These are phyloP conservation scores for Channa striata DNA, from an alignment of 2,797 vertebrate species.

Conservation along the genomic window DNA sequence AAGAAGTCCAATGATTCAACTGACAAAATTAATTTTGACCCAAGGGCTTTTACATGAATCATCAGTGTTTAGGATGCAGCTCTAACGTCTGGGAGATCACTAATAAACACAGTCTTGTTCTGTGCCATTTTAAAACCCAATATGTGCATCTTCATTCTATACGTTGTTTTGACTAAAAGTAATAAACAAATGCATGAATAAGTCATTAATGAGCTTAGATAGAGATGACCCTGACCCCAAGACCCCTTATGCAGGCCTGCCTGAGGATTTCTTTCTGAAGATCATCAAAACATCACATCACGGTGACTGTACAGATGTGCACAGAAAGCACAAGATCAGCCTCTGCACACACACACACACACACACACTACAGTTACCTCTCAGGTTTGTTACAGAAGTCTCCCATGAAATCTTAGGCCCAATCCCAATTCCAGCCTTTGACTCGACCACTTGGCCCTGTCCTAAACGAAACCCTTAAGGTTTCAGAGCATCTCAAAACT, in stretches of 20 bases:
- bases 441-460: no score
- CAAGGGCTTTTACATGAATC: neutral
- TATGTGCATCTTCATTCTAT: no score
- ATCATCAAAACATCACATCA: constrained; percentile 47
- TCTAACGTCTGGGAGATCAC: neutral
- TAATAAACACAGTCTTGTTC: neutral
- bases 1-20: neutral
- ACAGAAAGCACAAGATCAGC: no score
- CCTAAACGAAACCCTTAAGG: no score
- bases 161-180: neutral
- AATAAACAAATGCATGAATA: neutral
- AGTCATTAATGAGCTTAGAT: neutral
- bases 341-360: neutral
- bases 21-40: neutral
- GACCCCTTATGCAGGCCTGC: neutral
- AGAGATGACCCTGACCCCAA: constrained; percentile 20
- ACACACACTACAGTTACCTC: neutral
- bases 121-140: neutral
- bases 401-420: neutral
- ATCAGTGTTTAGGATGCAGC: neutral
- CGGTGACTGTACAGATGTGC: neutral
- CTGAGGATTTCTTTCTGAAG: constrained; percentile 6
- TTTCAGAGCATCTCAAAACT: no score
- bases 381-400: neutral
- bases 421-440: no score